Conservation (phyloP, 2,113 vertebrate genomes). For the Callithrix jacchus region DNA sequence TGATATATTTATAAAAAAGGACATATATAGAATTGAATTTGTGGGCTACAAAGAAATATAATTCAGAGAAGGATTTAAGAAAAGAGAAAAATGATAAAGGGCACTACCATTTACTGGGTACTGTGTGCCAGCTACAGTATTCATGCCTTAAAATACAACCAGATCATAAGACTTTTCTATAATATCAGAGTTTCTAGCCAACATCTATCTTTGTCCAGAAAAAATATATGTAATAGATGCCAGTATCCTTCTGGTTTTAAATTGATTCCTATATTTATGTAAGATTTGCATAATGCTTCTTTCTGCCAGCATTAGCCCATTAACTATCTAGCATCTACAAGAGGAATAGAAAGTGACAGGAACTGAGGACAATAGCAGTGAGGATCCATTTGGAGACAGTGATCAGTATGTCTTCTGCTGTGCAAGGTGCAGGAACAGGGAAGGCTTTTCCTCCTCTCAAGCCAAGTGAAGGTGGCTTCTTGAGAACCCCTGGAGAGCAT, state of each 20-base stretch:
- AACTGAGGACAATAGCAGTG: neutral
- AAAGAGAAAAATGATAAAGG: neutral
- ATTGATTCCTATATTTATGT: neutral
- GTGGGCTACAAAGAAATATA: neutral
- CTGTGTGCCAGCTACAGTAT: neutral
- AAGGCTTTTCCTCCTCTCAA: neutral
- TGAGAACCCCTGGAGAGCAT: neutral
- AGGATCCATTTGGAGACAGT: neutral
- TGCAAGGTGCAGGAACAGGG: too few relatives aligned
- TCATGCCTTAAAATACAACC: neutral
- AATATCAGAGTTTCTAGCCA: neutral
- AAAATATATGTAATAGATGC: neutral
- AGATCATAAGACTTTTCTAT: neutral
- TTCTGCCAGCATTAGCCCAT: neutral
- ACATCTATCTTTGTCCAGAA: neutral
- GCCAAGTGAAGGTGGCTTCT: neutral
- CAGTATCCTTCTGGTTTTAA: neutral
- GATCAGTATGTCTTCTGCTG: neutral
- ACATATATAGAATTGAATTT: constrained; percentile 24
- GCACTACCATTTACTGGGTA: neutral
- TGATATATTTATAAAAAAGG: neutral
- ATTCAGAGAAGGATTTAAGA: neutral
- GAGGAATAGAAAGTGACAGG: neutral
- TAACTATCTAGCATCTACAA: neutral
- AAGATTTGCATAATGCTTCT: neutral